Evolutionary conservation across 2,113 vertebrate genomes (phyloP).

Genomic region (Entelurus aequoreus): DNA sequence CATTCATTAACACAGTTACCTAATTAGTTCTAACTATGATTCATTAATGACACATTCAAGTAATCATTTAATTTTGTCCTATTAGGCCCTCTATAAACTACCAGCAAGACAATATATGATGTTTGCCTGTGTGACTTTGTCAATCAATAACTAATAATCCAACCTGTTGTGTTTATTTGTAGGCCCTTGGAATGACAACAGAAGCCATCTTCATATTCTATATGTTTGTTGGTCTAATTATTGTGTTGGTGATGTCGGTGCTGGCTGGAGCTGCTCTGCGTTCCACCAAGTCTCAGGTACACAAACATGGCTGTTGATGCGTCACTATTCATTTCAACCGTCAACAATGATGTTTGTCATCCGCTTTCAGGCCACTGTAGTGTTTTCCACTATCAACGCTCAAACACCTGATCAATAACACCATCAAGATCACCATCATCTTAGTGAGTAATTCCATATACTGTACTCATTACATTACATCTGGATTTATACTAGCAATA

Average conservation of each 20-base stretch:
- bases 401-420: slow-evolving; percentile 28
- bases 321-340: background rate
- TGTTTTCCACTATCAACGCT: slow-evolving; percentile 13
- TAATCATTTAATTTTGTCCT: too few species aligned
- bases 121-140: too few species aligned
- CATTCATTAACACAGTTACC: too few species aligned
- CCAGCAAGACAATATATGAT: too few species aligned
- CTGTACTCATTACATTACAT: too few species aligned
- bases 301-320: background rate
- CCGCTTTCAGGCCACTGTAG: slow-evolving; percentile 32
- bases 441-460: background rate
- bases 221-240: slow-evolving; percentile 17
- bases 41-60: too few species aligned
- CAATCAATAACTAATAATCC: background rate
- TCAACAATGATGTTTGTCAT: slow-evolving; percentile 1
- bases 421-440: slow-evolving; percentile 3
- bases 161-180: slow-evolving; percentile 2
- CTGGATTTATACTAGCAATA: too few species aligned
- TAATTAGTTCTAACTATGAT: too few species aligned
- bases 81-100: too few species aligned
- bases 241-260: slow-evolving; percentile 49
- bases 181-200: background rate
- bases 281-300: slow-evolving; percentile 53
- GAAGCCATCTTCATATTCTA: slow-evolving; percentile 15
- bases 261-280: slow-evolving; percentile 45